Percentiles rank a stretch among this genome's conserved stretches.
Conservation (phyloP, 2,888 invertebrate genomes). For the Dicyrtomina minuta region DNA sequence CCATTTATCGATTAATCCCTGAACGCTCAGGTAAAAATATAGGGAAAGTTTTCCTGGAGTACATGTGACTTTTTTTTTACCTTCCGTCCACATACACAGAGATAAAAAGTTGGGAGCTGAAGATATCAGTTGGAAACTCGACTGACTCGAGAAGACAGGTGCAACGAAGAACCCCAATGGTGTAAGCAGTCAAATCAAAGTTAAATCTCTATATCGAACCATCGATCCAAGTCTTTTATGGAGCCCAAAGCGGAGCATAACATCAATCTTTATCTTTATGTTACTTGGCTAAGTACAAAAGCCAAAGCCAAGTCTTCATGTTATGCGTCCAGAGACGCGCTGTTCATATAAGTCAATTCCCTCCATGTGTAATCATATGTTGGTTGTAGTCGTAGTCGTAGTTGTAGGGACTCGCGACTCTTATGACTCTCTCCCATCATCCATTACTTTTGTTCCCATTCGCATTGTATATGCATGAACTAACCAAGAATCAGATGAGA, state of each 20-base stretch:
- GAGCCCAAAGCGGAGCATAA: constrained; percentile 20
- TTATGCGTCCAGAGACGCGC: not conserved
- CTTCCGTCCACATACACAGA: too few species aligned
- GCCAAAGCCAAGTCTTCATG: too few species aligned
- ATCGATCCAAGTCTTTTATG: constrained; percentile 21
- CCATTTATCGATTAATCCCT: not conserved
- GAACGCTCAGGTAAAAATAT: not conserved
- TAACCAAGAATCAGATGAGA: constrained; percentile 7
- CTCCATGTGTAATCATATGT: not conserved
- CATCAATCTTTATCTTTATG: constrained; percentile 28
- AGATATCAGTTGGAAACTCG: too few species aligned
- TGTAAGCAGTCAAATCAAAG: constrained; percentile 26
- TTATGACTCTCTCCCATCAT: not conserved
- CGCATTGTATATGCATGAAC: constrained; percentile 19
- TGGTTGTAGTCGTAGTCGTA: too few species aligned
- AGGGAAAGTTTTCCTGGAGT: not conserved
- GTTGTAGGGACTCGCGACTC: too few species aligned
- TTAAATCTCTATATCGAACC: constrained; percentile 22
- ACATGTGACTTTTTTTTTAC: not conserved
- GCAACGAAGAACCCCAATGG: not conserved
- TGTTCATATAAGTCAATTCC: not conserved
- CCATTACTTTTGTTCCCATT: not conserved
- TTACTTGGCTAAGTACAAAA: not conserved
- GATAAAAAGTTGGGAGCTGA: too few species aligned
- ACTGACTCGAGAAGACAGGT: constrained; percentile 10